Evolutionary conservation across 2,113 vertebrate genomes (phyloP).

Genomic region (Catagonus wagneri): DNA sequence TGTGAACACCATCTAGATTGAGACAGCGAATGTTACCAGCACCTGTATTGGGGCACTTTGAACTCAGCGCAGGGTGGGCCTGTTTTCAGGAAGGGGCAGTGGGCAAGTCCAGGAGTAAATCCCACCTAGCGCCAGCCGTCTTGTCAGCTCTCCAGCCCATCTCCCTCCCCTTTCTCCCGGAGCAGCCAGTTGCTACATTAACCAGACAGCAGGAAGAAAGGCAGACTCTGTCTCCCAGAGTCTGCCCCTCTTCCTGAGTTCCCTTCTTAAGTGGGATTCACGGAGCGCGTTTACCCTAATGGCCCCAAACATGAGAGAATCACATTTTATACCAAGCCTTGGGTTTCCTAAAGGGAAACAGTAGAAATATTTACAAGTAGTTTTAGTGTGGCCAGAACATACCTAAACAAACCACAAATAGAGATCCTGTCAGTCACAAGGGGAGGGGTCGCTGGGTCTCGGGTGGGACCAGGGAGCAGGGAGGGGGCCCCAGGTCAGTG

Average conservation of each 20-base stretch:
- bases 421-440: background rate
- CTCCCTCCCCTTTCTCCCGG: background rate
- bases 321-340: constrained; percentile 56
- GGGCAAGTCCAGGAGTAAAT: background rate
- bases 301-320: constrained; percentile 66
- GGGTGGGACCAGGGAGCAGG: background rate
- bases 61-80: background rate
- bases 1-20: background rate
- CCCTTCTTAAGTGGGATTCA: constrained; percentile 62
- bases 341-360: constrained; percentile 56
- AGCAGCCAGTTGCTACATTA: constrained; percentile 62
- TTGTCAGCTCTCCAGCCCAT: background rate
- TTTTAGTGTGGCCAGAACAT: constrained; percentile 47
- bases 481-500: background rate
- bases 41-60: background rate
- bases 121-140: background rate
- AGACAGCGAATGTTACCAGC: background rate
- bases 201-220: constrained; percentile 76
- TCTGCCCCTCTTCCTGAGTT: constrained; percentile 75
- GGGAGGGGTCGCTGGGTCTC: background rate
- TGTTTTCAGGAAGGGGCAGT: background rate
- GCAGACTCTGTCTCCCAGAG: constrained; percentile 70
- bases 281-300: constrained; percentile 51
- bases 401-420: constrained; percentile 10
- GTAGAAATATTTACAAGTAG: constrained; percentile 71